Percentiles rank a stretch among this genome's conserved stretches.
Conservation (phyloP, 2,113 vertebrate genomes). For the Ia io region DNA sequence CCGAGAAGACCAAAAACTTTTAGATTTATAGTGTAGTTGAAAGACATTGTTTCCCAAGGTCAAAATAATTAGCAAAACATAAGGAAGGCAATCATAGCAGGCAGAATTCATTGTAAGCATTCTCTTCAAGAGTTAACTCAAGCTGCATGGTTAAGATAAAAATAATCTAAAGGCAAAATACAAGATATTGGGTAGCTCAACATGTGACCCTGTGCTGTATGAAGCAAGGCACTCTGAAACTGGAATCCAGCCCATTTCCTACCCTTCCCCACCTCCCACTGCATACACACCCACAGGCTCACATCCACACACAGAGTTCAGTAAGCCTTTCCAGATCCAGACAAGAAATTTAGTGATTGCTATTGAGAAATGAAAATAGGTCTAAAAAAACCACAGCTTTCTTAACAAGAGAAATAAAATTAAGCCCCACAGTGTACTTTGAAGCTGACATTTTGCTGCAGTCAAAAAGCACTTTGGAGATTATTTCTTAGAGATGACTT, state of each 20-base stretch:
- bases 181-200: neutral
- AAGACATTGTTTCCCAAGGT: neutral
- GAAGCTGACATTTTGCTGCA: neutral
- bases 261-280: neutral
- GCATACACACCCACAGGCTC: no score
- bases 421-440: neutral
- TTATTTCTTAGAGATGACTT: neutral
- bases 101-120: neutral
- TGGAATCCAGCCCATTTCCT: neutral
- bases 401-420: conserved; percentile 37
- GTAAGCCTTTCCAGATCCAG: neutral
- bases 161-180: neutral
- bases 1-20: neutral
- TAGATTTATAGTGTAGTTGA: neutral
- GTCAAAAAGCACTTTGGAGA: neutral
- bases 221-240: neutral
- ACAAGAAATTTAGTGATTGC: neutral
- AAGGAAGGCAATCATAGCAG: neutral
- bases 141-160: neutral
- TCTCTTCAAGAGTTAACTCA: neutral
- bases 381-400: conserved; percentile 12
- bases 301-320: neutral
- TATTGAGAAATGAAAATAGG: neutral
- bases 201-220: neutral
- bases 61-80: neutral